Conservation (phyloP, 2,113 vertebrate genomes). For the Corythoichthys intestinalis region DNA sequence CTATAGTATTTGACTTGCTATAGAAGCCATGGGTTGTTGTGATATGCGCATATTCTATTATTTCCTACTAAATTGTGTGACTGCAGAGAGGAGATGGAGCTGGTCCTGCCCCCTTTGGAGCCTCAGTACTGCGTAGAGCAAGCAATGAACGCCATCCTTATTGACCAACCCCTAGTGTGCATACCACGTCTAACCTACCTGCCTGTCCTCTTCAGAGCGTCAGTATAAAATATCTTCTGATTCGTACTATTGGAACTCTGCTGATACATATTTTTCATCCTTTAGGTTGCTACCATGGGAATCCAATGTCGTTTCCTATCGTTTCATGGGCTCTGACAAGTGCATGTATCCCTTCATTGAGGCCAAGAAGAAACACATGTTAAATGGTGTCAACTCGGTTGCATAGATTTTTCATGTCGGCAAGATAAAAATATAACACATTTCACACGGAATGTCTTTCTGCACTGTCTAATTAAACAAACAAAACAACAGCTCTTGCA, state of each 20-base stretch:
- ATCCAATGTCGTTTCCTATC: constrained; percentile 53
- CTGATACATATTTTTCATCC: neutral
- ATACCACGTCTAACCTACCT: constrained; percentile 58
- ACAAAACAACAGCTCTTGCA: constrained; percentile 13
- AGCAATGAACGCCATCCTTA: constrained; percentile 63
- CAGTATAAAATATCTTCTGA: constrained; percentile 20
- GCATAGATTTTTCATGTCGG: neutral
- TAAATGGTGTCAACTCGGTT: constrained; percentile 8
- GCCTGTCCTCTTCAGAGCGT: constrained; percentile 51
- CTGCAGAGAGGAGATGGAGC: constrained; percentile 55
- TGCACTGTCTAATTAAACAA: neutral
- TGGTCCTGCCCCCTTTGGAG: constrained; percentile 49
- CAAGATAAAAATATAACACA: neutral
- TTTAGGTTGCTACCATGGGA: constrained; percentile 67
- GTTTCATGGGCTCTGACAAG: constrained; percentile 64
- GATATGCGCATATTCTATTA: neutral
- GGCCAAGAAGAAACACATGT: constrained; percentile 27
- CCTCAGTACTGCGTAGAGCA: constrained; percentile 62
- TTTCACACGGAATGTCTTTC: constrained; percentile 8
- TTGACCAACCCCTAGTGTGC: constrained; percentile 57
- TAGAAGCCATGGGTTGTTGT: neutral
- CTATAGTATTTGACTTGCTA: neutral
- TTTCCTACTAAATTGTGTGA: neutral
- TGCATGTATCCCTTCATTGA: constrained; percentile 67
- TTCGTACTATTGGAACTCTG: neutral